Base-by-base conservation (phyloP, 2,113 vertebrate genomes). In the Tor tambroides region DNA sequence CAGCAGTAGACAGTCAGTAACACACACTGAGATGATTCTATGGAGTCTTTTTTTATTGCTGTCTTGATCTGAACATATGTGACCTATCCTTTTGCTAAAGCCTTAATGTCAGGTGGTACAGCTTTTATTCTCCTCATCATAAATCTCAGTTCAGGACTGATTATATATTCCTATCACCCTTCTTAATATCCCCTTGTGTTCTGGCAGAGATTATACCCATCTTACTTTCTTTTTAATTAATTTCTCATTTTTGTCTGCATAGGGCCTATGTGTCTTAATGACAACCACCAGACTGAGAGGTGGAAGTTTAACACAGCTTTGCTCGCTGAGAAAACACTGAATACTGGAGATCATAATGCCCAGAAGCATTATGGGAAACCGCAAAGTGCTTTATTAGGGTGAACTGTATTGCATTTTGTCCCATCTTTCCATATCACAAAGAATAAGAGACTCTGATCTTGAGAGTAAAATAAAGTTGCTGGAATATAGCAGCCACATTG, bases 391-490 rank as follows among this genome's bases (percentile, higher is more conserved):
- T 79, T 79, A 59, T 32, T 56, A 59, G 51, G 0, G 72, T 28
- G 41, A 79, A 79, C 17, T 56, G 49, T 32, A 56, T 82, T 82
- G 80, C 63, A 69, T 69, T 82, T 49, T 69, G 38, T 32, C 41
- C n/a, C 41, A 61, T 65, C 21, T 69, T n/a, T 69, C 38, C 26
- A 82, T 49, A 67, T 82, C 49, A 67, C 26, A 46, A 19, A 30
- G 80, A 67, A 82, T 67, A 82, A 67, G 61, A 82, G 38, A 82
- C 35, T 65, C 23, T 17, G 23, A 65, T 63, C 61, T 67, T 67
- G 80, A 28, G 61, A 67, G 41, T 30, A 23, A 82, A 82, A 46
- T 82, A 46, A 81, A 81, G 46, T 79, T 56, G 61, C 80, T 82
- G 28, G 80, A 82, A 69, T 32, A 82, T 28, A 49, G 74, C 38